Conservation (phyloP, 2,888 invertebrate species). For the Bellardia pandia region DNA sequence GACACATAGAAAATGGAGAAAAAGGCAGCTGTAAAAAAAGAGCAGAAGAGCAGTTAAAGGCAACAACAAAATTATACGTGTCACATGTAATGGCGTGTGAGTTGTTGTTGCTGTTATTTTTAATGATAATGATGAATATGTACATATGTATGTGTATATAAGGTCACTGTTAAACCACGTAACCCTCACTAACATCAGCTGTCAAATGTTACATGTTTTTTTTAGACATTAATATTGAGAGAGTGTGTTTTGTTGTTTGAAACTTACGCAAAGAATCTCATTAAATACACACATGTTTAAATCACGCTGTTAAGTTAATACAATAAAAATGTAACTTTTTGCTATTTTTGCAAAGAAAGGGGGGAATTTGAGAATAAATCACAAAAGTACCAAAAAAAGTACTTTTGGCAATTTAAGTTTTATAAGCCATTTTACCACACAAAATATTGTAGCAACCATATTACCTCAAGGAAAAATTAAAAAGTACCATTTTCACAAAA, state of each 20-base stretch:
- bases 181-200: conserved; percentile 37
- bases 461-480: no score
- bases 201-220: conserved; percentile 40
- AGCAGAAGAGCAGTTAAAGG: conserved; percentile 11
- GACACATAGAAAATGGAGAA: conserved; percentile 14
- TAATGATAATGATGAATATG: neutral
- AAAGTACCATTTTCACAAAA: no score
- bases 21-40: neutral
- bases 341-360: no score
- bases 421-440: no score
- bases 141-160: conserved; percentile 25
- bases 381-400: no score
- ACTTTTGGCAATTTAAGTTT: no score
- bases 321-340: no score
- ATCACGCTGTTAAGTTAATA: no score
- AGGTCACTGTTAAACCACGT: conserved; percentile 61
- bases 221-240: no score
- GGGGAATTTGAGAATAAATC: no score
- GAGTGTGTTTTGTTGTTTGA: no score
- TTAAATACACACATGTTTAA: neutral
- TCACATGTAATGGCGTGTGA: conserved; percentile 11
- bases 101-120: conserved; percentile 4
- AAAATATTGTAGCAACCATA: no score
- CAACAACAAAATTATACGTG: conserved; percentile 29
- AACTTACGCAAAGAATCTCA: neutral